Evolutionary conservation across 2,797 vertebrate species (phyloP).

Genomic region (Pachyuromys duprasi): DNA sequence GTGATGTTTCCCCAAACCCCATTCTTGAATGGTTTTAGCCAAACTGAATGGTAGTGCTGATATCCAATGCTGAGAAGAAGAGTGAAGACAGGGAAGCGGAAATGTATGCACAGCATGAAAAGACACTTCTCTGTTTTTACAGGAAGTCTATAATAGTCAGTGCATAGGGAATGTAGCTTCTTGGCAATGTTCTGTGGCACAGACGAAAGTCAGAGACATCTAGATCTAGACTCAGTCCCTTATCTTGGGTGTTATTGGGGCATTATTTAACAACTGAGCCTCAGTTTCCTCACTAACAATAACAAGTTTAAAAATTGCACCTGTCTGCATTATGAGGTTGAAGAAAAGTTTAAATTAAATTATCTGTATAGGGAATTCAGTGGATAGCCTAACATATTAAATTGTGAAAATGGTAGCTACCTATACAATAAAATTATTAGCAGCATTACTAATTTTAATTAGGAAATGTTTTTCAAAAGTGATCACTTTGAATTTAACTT

Average conservation of each 20-base stretch:
- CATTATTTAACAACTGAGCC: conserved; percentile 14
- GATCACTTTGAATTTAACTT: conserved; percentile 74
- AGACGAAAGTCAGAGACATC: background rate
- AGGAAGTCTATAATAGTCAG: background rate
- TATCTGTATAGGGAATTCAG: conserved; percentile 16
- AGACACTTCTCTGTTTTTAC: background rate
- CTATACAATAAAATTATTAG: conserved; percentile 61
- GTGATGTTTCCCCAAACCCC: background rate
- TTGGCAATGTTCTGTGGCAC: background rate
- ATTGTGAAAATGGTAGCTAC: conserved; percentile 53
- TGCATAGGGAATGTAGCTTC: background rate
- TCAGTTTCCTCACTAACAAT: conserved; percentile 49
- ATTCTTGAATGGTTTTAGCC: background rate
- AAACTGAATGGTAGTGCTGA: background rate
- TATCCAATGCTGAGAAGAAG: background rate
- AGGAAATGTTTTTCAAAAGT: conserved; percentile 68
- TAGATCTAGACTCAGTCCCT: background rate
- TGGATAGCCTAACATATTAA: conserved; percentile 12
- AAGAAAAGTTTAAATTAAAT: conserved; percentile 51
- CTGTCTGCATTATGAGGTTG: background rate
- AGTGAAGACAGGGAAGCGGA: background rate
- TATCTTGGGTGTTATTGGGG: background rate
- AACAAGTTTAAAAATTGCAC: conserved; percentile 9
- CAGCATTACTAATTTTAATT: conserved; percentile 72
- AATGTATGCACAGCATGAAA: background rate